These are phyloP conservation scores for Notarius quadriscutis DNA, from an alignment of 2,113 vertebrate species.

Conservation along the genomic window DNA sequence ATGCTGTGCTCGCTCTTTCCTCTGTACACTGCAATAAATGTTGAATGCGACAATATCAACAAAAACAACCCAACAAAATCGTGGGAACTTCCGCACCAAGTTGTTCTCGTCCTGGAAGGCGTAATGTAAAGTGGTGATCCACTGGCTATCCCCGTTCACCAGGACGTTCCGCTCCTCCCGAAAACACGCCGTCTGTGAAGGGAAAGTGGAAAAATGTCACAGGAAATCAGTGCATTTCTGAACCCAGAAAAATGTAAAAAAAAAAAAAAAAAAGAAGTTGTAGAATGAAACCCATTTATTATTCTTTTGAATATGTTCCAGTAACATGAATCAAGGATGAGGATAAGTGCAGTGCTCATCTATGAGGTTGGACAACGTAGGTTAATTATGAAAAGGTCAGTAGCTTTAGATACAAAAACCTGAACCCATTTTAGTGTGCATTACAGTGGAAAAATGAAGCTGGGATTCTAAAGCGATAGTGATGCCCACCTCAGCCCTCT, in stretches of 20 bases:
- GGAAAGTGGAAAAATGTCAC: not conserved
- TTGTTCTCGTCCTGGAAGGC: too few relatives aligned
- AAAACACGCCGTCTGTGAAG: too few relatives aligned
- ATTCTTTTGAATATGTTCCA: conserved; percentile 40
- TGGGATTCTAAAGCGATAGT: not conserved
- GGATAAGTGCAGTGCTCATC: not conserved
- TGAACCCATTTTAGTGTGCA: not conserved
- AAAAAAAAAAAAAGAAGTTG: not conserved
- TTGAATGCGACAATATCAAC: not conserved
- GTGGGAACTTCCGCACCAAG: not conserved
- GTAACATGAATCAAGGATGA: conserved; percentile 25
- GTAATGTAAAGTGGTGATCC: too few relatives aligned
- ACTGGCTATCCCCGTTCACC: too few relatives aligned
- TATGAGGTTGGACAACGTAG: too few relatives aligned
- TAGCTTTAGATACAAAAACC: not conserved
- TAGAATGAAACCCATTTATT: conserved; percentile 13
- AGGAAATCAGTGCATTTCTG: conserved; percentile 5
- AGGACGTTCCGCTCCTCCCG: too few relatives aligned
- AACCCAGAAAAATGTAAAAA: not conserved
- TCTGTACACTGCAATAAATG: not conserved
- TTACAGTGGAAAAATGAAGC: not conserved
- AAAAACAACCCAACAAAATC: not conserved
- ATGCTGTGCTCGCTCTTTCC: too few relatives aligned
- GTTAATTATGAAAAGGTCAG: not conserved
- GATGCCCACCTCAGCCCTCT: conserved; percentile 89